Base-by-base conservation (phyloP, 2,113 vertebrate species). In the Seriola quinqueradiata region DNA sequence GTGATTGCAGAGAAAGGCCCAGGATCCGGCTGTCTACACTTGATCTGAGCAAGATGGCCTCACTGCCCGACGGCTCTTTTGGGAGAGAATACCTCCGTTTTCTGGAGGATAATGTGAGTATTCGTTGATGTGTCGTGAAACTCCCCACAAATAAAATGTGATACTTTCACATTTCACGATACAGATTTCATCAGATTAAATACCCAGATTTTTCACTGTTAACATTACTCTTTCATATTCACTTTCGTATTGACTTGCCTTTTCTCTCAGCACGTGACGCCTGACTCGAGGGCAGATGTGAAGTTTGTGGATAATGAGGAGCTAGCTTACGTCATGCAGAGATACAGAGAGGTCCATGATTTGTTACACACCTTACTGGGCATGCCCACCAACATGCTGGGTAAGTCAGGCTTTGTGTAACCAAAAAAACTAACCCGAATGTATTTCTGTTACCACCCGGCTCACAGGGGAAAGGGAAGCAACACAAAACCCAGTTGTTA, bases 341-440 rank as follows among this genome's bases (percentile, higher is more conserved):
- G 98, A 67, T 99, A 99, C 91, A 94, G 98, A 23, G 98, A 99
- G 46, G 96, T 99, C 4, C 98, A 99, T 0, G 98, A 99, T 78
- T 85, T 99, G 79, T 85, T 99, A 86, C 98, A 99, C 90, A 99
- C 98, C 0, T 91, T 99, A 52, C 95, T 99, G 68, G 96, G 96
- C 13, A 99, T 99, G 97, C 98, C 97, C 32, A 99, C 97, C 54
- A 99, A 97, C 91, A 98, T 99, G 95, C 93, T 99, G 4, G 98
- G 98, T 99, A 88, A 96, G 96, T 87, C 12, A 0, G 19, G 17
- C 59, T 19, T 52, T 40, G 21, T 10, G 7, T 21, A 46, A 6
- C 38, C 12, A 44, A 36, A 48, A 64, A 46, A 55, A 10, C 44
- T 16, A 2, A 2, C 6, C 34, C 40, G 9, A 44, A 28, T 42